Evolutionary conservation across 2,113 vertebrate species (phyloP).

Genomic region (Trinectes maculatus): DNA sequence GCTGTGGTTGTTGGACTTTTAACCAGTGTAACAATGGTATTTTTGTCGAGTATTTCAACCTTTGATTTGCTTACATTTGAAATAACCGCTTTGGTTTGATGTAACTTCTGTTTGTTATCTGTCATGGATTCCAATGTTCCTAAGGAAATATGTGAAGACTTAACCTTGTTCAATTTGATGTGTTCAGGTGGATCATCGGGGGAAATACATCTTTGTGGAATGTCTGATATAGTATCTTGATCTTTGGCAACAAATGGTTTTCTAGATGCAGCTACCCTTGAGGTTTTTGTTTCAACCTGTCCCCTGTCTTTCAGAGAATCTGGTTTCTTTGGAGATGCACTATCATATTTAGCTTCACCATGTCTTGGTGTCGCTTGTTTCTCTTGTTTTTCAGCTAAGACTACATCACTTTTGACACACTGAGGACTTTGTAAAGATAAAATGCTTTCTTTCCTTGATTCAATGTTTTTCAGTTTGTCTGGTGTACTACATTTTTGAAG

Average conservation of each 20-base stretch:
- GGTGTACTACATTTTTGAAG: not conserved
- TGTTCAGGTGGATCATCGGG: not conserved
- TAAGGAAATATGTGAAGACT: no score
- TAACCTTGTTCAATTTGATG: no score
- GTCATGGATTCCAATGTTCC: not conserved
- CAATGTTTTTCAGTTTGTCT: not conserved
- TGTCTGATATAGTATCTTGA: not conserved
- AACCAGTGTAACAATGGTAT: not conserved
- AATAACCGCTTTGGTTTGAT: constrained; percentile 7
- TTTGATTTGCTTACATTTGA: constrained; percentile 9
- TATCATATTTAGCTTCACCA: not conserved
- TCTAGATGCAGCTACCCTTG: not conserved
- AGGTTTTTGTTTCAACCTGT: not conserved
- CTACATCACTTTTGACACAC: no score
- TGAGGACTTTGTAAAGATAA: no score
- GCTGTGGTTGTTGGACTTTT: no score
- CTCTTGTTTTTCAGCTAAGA: not conserved
- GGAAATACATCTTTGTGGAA: not conserved
- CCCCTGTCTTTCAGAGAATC: no score
- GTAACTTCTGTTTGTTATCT: not conserved
- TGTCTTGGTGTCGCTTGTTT: not conserved
- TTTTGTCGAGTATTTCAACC: constrained; percentile 11
- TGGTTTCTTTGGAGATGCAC: not conserved
- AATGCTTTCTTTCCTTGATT: not conserved
- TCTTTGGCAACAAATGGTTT: not conserved